A percentile compares a stretch with the other conserved stretches of the same genome.
Evolutionary conservation across 30 jellyfish, hydroid and myxozoan species (phyloP).

Genomic region (Aurelia aurita): DNA sequence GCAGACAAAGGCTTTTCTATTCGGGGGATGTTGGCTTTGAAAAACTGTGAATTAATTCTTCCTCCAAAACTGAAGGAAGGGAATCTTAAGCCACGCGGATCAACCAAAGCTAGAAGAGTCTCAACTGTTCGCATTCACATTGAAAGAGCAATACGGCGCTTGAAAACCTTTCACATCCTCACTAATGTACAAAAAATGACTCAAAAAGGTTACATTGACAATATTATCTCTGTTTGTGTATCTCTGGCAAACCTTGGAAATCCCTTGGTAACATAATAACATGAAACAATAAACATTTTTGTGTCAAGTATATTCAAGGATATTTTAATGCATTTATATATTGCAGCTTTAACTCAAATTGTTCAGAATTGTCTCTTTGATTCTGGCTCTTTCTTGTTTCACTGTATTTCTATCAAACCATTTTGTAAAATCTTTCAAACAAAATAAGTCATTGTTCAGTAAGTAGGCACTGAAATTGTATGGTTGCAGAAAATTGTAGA

Average conservation of each 20-base stretch:
- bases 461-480: not conserved
- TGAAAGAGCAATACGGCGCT: slow-evolving; percentile 67
- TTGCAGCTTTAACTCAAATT: not conserved
- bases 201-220: slow-evolving; percentile 28
- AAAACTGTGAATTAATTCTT: not conserved
- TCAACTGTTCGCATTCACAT: slow-evolving; percentile 60
- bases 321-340: not conserved
- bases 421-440: slow-evolving; percentile 4
- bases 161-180: slow-evolving; percentile 58
- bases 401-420: slow-evolving; percentile 21
- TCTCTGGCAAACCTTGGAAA: slow-evolving; percentile 28
- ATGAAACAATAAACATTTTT: not conserved
- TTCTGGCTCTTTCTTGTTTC: slow-evolving; percentile 24
- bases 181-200: slow-evolving; percentile 8
- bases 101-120: slow-evolving; percentile 28
- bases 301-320: not conserved
- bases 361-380: not conserved
- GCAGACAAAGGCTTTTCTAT: slow-evolving; percentile 53
- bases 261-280: slow-evolving; percentile 9
- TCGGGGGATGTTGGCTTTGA: slow-evolving; percentile 25
- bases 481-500: not conserved
- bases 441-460: not conserved
- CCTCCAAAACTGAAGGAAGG: slow-evolving; percentile 33
- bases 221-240: slow-evolving; percentile 27
- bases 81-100: slow-evolving; percentile 30